Evolutionary conservation across 2,888 invertebrate species (phyloP).

Genomic region (Yponomeuta evonymella): DNA sequence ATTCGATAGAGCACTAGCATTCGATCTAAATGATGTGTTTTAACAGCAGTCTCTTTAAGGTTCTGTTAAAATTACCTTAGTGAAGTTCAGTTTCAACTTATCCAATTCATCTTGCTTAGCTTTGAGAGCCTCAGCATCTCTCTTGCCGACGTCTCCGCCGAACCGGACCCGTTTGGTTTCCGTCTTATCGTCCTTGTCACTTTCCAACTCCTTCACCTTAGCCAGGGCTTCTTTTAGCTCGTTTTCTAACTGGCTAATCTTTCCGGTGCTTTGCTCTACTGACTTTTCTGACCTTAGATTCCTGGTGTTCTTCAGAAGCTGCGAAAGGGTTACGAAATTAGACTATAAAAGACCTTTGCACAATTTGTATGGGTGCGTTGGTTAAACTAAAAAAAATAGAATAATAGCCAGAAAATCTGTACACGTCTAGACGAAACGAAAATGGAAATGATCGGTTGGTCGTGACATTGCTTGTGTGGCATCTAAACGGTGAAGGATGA

Average conservation of each 20-base stretch:
- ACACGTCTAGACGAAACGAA: no score
- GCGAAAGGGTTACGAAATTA: conserved; percentile 25
- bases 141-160: conserved; percentile 53
- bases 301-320: conserved; percentile 75
- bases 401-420: no score
- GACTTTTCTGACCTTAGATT: conserved; percentile 71
- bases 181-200: conserved; percentile 62
- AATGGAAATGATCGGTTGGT: no score
- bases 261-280: conserved; percentile 75
- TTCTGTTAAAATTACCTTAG: conserved; percentile 42
- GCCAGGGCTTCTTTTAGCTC: conserved; percentile 77
- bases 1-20: no score
- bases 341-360: no score
- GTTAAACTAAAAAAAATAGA: no score
- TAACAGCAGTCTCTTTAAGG: background rate
- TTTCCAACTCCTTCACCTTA: conserved; percentile 76
- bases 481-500: no score
- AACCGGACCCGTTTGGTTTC: conserved; percentile 69
- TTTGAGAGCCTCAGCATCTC: conserved; percentile 62
- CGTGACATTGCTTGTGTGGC: no score
- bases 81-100: conserved; percentile 72
- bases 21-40: no score
- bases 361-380: no score
- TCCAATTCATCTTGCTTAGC: conserved; percentile 69
- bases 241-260: conserved; percentile 78